Conservation (phyloP, 2,113 vertebrate genomes). For the Tychaedon coryphoeus region DNA sequence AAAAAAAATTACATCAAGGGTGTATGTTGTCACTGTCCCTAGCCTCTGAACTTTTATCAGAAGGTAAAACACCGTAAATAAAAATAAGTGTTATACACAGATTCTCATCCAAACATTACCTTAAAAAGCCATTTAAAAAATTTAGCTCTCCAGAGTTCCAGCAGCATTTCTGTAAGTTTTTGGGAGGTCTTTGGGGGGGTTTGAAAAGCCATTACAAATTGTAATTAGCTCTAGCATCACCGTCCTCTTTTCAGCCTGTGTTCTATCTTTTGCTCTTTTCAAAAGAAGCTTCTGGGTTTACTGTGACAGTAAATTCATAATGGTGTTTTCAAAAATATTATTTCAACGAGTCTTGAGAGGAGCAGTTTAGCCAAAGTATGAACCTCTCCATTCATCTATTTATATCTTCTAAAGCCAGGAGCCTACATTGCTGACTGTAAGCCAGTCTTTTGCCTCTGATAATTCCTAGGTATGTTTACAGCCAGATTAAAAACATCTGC, state of each 20-base stretch:
- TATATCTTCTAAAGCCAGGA: background rate
- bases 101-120: background rate
- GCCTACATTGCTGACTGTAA: background rate
- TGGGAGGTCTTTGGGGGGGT: fast-evolving
- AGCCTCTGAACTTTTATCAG: background rate
- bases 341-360: background rate
- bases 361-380: background rate
- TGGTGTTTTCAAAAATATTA: background rate
- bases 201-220: background rate
- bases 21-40: background rate
- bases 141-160: background rate
- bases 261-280: background rate
- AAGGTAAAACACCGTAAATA: background rate
- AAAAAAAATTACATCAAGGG: background rate
- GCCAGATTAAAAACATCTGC: conserved; percentile 27
- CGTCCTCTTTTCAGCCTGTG: background rate
- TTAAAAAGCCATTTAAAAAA: background rate
- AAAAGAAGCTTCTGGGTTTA: background rate
- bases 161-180: background rate
- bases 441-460: background rate
- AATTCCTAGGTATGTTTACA: background rate
- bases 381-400: background rate
- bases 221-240: background rate
- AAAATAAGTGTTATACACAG: background rate
- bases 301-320: background rate